phyloP scores from a whole-genome alignment of 2,888 invertebrate genomes.

The Sycophila texana region DNA sequence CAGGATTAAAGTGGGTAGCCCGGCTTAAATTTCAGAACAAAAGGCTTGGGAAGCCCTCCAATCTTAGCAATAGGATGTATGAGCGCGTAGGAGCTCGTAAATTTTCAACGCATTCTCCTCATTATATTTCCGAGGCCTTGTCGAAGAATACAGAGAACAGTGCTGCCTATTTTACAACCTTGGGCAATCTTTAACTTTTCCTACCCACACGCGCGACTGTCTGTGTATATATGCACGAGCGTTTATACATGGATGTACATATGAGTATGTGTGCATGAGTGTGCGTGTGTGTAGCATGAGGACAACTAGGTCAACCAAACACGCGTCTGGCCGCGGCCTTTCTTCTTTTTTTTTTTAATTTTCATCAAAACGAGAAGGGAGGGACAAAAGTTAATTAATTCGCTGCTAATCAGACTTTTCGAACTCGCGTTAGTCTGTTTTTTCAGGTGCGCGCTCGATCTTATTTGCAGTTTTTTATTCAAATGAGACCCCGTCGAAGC shows the following conservation, averaged over 20 bases:
- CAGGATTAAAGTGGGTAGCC: too few relatives aligned
- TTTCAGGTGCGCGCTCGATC: too few relatives aligned
- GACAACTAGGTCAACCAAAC: constrained; percentile 41
- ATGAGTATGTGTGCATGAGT: not conserved
- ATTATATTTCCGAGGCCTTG: constrained; percentile 22
- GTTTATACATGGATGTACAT: not conserved
- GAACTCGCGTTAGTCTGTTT: not conserved
- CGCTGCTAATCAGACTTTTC: constrained; percentile 36
- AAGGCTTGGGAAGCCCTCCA: not conserved
- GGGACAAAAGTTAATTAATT: constrained; percentile 22
- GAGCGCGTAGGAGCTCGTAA: constrained; percentile 1
- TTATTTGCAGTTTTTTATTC: too few relatives aligned
- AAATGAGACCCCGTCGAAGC: too few relatives aligned
- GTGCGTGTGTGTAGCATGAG: not conserved
- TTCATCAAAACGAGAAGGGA: not conserved
- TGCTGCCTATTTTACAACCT: not conserved
- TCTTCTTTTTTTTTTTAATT: constrained; percentile 11
- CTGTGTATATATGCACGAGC: constrained; percentile 10
- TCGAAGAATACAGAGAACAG: not conserved
- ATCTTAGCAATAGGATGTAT: not conserved
- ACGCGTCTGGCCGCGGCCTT: constrained; percentile 6
- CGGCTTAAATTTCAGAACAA: not conserved
- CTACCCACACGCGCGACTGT: not conserved
- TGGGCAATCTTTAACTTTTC: constrained; percentile 26
- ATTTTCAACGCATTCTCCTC: constrained; percentile 34